phyloP scores from a whole-genome alignment of 2,113 vertebrate species.

The Eulemur macaco region DNA sequence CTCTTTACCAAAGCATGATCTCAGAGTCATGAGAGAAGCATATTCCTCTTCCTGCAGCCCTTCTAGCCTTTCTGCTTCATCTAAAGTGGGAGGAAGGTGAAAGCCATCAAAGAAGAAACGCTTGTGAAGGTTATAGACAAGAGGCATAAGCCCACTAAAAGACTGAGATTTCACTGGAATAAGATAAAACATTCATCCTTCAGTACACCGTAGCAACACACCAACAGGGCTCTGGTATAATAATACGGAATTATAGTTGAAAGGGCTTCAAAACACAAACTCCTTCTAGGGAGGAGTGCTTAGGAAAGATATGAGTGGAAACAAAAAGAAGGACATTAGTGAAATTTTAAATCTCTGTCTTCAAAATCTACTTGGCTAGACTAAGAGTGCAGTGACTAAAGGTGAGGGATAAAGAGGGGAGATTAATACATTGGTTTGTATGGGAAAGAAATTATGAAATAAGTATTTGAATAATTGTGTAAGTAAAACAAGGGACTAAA shows the following conservation, averaged over 20 bases:
- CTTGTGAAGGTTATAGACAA: not conserved
- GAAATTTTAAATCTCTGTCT: not conserved
- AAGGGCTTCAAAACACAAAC: not conserved
- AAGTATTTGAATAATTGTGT: not conserved
- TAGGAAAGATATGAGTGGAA: not conserved
- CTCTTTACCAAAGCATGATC: too few species aligned
- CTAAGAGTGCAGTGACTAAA: not conserved
- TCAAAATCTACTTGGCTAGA: not conserved
- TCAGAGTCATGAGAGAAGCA: too few species aligned
- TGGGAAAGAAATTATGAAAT: not conserved
- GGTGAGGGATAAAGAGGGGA: not conserved
- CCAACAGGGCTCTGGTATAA: not conserved
- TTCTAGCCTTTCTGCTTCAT: not conserved
- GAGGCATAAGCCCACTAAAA: not conserved
- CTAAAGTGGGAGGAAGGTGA: not conserved
- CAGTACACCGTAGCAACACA: not conserved
- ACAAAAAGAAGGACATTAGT: not conserved
- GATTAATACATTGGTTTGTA: not conserved
- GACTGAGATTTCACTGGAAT: not conserved
- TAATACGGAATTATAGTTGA: not conserved
- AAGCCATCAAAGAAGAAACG: not conserved
- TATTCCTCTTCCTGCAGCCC: too few species aligned
- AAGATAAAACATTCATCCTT: not conserved
- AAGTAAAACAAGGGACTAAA: not conserved
- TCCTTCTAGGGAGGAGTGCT: not conserved